These are phyloP conservation scores for Drosophila parvula DNA, from an alignment of 1,140 invertebrate genomes.

Conservation along the genomic window DNA sequence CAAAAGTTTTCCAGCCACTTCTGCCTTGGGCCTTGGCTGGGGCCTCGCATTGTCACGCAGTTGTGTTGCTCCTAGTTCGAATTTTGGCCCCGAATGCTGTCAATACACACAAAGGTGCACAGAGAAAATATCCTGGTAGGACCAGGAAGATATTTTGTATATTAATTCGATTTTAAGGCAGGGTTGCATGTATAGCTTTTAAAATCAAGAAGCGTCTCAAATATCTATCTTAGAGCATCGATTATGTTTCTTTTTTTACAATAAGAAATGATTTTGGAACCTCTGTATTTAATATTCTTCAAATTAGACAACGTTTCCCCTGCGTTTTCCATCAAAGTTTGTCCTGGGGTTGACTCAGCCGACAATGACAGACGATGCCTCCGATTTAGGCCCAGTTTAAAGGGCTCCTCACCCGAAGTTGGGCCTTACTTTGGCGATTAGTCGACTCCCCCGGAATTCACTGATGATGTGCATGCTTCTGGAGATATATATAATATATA, in stretches of 20 bases:
- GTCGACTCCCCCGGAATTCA: conserved; percentile 45
- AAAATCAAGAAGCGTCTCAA: neutral
- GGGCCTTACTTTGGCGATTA: conserved; percentile 63
- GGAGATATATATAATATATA: neutral
- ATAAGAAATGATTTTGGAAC: neutral
- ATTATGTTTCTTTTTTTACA: too few species aligned
- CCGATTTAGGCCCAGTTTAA: conserved; percentile 27
- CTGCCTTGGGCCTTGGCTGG: conserved; percentile 14
- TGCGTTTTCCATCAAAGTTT: neutral
- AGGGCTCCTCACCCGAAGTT: conserved; percentile 15
- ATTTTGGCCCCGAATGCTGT: conserved; percentile 31
- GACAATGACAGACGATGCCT: conserved; percentile 21
- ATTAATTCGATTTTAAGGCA: too few species aligned
- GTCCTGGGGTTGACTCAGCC: neutral
- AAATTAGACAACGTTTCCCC: neutral
- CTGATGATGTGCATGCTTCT: conserved; percentile 46
- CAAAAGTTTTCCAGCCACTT: conserved; percentile 61
- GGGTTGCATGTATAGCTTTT: neutral
- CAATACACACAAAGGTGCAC: conserved; percentile 36
- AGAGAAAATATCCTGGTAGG: neutral
- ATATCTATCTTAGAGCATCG: too few species aligned
- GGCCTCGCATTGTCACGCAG: conserved; percentile 72
- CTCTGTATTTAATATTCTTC: neutral
- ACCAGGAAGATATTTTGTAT: too few species aligned
- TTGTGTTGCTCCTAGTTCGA: conserved; percentile 46